Evolutionary conservation across 2,797 vertebrate genomes (phyloP).

Genomic region (Varecia variegata): DNA sequence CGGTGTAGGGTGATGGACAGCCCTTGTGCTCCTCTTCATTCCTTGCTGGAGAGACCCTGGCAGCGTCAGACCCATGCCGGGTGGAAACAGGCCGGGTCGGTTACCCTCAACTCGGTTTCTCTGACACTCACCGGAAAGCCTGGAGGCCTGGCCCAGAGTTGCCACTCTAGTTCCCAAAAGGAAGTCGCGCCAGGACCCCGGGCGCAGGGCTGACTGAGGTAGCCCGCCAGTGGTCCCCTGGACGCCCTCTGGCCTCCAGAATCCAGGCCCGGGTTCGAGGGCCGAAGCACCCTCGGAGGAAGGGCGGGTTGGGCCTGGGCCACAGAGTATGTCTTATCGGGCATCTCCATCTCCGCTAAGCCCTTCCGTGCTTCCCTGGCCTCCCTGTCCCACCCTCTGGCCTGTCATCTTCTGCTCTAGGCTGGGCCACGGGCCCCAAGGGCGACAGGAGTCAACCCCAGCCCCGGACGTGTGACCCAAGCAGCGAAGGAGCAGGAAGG

Average conservation of each 20-base stretch:
- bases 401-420: neutral
- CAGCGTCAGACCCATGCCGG: neutral
- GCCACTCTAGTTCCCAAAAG: neutral
- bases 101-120: neutral
- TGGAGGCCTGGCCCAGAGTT: neutral
- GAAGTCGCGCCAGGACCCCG: neutral
- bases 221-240: no score
- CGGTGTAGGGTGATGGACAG: accelerated
- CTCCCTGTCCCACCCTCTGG: neutral
- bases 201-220: neutral
- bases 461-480: neutral
- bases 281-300: neutral
- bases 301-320: neutral
- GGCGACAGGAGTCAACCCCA: neutral
- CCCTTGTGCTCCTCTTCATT: neutral
- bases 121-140: neutral
- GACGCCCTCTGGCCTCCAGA: neutral
- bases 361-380: neutral
- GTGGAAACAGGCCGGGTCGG: neutral
- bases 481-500: neutral
- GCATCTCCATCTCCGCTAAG: neutral
- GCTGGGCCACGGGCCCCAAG: neutral
- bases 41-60: neutral
- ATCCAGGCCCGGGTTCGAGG: neutral
- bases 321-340: neutral